phyloP scores from a whole-genome alignment of 2,888 invertebrate genomes.

The Heliconius erato region DNA sequence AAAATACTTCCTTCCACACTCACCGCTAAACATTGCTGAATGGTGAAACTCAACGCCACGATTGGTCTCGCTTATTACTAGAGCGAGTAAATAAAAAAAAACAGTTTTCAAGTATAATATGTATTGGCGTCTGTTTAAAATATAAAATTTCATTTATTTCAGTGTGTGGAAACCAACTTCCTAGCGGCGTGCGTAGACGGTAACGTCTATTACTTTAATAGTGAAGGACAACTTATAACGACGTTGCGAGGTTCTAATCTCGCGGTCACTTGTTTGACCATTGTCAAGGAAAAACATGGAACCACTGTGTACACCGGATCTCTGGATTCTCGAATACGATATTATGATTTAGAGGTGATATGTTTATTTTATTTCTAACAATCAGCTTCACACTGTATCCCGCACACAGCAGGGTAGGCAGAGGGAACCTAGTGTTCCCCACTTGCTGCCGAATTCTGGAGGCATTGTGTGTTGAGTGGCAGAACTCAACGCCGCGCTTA shows the following conservation, averaged over 20 bases:
- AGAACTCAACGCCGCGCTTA: too few relatives aligned
- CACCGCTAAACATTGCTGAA: background rate
- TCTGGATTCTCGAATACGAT: slow-evolving; percentile 86
- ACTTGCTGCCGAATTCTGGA: too few relatives aligned
- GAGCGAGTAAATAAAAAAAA: background rate
- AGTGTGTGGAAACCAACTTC: slow-evolving; percentile 87
- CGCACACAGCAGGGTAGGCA: too few relatives aligned
- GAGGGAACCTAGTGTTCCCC: too few relatives aligned
- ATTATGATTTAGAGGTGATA: slow-evolving; percentile 85
- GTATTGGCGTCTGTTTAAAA: background rate
- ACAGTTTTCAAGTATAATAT: background rate
- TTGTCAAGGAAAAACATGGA: slow-evolving; percentile 78
- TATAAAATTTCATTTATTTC: slow-evolving; percentile 59
- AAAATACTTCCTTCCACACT: background rate
- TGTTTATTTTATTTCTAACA: background rate
- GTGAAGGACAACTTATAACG: slow-evolving; percentile 83
- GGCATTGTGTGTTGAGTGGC: too few relatives aligned
- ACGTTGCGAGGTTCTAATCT: slow-evolving; percentile 86
- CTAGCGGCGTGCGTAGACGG: slow-evolving; percentile 88
- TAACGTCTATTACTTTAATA: slow-evolving; percentile 86
- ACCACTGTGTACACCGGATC: slow-evolving; percentile 87
- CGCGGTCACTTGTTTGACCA: slow-evolving; percentile 87
- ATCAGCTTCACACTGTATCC: too few relatives aligned
- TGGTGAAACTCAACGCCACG: background rate
- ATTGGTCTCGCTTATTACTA: too few relatives aligned